Conservation (phyloP, 2,113 vertebrate species). For the Parotia lawesii region DNA sequence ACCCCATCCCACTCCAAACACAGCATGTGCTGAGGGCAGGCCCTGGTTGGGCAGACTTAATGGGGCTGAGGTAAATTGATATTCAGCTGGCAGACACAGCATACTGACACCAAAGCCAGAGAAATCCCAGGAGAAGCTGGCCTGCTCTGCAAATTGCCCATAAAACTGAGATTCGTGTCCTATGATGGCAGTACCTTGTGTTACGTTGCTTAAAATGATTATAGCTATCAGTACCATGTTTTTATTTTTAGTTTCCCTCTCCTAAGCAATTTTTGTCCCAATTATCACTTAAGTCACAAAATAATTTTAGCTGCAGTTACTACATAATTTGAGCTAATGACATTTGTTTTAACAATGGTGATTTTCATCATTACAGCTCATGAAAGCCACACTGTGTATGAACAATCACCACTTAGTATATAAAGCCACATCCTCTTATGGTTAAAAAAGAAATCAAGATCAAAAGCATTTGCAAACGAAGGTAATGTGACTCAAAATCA, state of each 20-base stretch:
- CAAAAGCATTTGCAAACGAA: not conserved
- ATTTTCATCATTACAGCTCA: conserved; percentile 56
- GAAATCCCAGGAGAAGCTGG: not conserved
- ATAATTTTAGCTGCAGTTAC: conserved; percentile 51
- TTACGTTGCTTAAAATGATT: conserved; percentile 19
- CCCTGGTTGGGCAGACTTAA: not conserved
- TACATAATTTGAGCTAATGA: conserved; percentile 44
- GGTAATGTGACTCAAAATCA: conserved; percentile 16
- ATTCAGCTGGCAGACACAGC: not conserved
- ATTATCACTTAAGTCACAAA: conserved; percentile 41
- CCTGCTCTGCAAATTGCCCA: conserved; percentile 7
- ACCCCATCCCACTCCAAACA: not conserved
- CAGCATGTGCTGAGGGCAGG: not conserved
- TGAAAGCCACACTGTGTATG: not conserved
- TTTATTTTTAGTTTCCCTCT: conserved; percentile 49
- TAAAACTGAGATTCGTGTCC: not conserved
- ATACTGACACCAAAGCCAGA: not conserved
- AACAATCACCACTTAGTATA: not conserved
- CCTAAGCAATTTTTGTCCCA: conserved; percentile 35
- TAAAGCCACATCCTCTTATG: not conserved
- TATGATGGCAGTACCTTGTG: not conserved
- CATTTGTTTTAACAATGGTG: conserved; percentile 58
- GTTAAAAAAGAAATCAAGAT: not conserved
- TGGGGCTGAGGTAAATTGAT: not conserved
- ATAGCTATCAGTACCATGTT: conserved; percentile 4